Conservation (phyloP, 2,113 vertebrate species). For the Xerus inauris region DNA sequence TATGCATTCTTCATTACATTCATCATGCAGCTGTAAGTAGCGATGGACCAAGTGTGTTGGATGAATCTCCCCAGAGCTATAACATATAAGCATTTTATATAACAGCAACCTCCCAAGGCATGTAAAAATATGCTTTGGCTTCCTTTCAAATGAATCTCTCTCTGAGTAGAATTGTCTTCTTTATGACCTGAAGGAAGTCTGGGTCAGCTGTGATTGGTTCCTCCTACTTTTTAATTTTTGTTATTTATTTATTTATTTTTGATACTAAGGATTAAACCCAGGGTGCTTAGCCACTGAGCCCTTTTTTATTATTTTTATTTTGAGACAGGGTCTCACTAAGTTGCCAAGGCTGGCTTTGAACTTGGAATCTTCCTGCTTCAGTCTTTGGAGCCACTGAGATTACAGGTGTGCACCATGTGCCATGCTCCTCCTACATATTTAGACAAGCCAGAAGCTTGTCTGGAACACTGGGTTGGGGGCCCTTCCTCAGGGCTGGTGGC, state of each 20-base stretch:
- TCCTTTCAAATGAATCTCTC: neutral
- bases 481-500: accelerated
- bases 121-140: neutral
- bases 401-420: no score
- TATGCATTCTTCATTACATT: neutral
- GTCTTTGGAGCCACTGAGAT: no score
- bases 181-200: neutral
- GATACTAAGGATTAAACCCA: no score
- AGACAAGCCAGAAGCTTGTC: neutral
- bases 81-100: neutral
- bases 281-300: no score
- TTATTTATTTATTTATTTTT: no score
- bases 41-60: neutral
- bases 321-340: no score
- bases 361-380: no score
- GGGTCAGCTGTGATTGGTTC: neutral
- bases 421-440: neutral
- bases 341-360: no score
- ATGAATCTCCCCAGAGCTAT: neutral
- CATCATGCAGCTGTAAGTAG: neutral
- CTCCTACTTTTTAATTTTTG: neutral
- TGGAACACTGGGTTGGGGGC: neutral
- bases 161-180: neutral
- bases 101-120: neutral
- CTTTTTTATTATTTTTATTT: no score